A percentile compares a stretch with the other conserved stretches of the same genome.
These are phyloP conservation scores for Buteo buteo DNA, from an alignment of 2,113 vertebrate genomes.

Conservation along the genomic window DNA sequence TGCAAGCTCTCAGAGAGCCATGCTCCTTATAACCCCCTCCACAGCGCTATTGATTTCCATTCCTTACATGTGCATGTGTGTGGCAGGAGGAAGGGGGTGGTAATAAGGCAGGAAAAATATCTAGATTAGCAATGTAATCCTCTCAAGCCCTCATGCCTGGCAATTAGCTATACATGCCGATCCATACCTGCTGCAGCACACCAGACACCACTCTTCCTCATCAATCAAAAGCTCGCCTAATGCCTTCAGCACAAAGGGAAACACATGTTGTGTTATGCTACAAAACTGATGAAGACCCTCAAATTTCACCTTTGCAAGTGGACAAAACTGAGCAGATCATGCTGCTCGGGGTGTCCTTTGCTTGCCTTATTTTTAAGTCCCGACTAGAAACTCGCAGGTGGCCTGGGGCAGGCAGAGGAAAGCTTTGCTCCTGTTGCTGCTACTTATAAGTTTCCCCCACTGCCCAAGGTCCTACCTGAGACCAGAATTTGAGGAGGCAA, in stretches of 20 bases:
- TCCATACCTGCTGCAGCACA: constrained; percentile 20
- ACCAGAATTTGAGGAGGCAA: neutral
- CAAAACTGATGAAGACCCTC: neutral
- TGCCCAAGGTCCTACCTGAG: neutral
- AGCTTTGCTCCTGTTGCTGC: neutral
- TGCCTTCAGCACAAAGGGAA: neutral
- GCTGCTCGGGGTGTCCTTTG: neutral
- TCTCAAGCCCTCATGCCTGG: neutral
- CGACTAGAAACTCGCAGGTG: neutral
- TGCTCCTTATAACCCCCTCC: neutral
- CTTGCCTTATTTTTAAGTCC: neutral
- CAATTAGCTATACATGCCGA: constrained; percentile 5
- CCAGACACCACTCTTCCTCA: neutral
- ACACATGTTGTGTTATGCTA: fast-evolving
- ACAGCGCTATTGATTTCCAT: neutral
- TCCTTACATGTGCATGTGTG: neutral
- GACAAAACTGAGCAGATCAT: neutral
- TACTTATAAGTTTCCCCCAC: neutral
- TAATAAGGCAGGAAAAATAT: neutral
- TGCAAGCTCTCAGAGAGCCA: neutral
- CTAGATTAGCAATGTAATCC: constrained; percentile 29
- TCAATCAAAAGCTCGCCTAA: fast-evolving
- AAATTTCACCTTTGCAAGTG: neutral
- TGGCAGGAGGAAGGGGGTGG: neutral
- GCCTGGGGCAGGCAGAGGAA: neutral